Conservation (phyloP, 2,888 invertebrate genomes). For the Lordiphosa fenestrarum region DNA sequence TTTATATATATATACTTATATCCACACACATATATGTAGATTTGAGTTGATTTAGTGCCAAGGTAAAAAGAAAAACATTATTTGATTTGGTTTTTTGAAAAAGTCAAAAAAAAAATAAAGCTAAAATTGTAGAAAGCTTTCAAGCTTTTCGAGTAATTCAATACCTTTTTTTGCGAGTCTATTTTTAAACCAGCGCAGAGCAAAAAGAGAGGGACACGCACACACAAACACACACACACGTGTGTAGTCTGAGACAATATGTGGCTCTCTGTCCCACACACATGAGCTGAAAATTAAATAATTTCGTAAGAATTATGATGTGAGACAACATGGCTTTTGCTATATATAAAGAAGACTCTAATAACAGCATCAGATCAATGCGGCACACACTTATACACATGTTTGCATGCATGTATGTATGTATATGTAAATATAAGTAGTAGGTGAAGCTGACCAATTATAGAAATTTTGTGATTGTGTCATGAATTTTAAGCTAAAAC, state of each 20-base stretch:
- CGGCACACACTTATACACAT: too few species aligned
- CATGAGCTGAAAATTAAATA: too few species aligned
- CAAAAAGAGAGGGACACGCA: slow-evolving; percentile 5
- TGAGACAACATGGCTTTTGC: neutral
- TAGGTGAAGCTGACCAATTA: too few species aligned
- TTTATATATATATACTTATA: neutral
- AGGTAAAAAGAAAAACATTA: slow-evolving; percentile 51
- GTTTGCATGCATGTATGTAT: too few species aligned
- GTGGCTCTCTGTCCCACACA: too few species aligned
- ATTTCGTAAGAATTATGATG: too few species aligned
- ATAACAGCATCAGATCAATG: too few species aligned
- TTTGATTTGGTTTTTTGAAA: slow-evolving; percentile 13
- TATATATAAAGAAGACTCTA: slow-evolving; percentile 9
- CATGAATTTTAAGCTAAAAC: too few species aligned
- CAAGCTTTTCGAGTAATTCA: slow-evolving; percentile 24
- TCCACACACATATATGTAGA: slow-evolving; percentile 9
- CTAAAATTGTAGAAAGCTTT: slow-evolving; percentile 22
- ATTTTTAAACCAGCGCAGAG: slow-evolving; percentile 6
- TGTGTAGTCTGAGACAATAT: slow-evolving; percentile 2
- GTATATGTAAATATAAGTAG: too few species aligned
- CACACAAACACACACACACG: slow-evolving; percentile 5
- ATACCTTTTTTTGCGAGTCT: slow-evolving; percentile 22
- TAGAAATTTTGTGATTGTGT: too few species aligned
- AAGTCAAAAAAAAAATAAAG: slow-evolving; percentile 23
- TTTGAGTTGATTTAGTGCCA: slow-evolving; percentile 63